Percentiles rank a stretch among this genome's conserved stretches.
These are phyloP conservation scores for Zoanthus sociatus DNA, from an alignment of 92 coral and sea anemone species.

Conservation along the genomic window DNA sequence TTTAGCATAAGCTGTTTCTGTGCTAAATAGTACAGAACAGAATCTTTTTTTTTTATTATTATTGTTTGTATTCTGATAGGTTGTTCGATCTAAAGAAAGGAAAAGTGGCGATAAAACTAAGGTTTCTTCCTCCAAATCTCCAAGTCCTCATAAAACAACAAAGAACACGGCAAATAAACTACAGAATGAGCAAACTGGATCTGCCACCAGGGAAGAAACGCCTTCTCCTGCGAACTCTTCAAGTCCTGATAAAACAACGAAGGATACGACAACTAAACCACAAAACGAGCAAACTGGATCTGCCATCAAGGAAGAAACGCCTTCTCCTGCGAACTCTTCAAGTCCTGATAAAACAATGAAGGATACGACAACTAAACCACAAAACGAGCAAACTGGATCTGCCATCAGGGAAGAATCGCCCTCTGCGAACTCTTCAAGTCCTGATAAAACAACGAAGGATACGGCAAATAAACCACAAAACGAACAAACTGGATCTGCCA, in stretches of 20 bases:
- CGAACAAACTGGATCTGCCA: no score
- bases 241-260: constrained; percentile 23
- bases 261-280: neutral
- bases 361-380: neutral
- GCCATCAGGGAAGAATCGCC: no score
- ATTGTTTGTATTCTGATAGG: constrained; percentile 14
- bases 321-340: constrained; percentile 21
- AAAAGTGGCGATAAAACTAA: neutral
- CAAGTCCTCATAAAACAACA: constrained; percentile 26
- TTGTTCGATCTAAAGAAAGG: constrained; percentile 26
- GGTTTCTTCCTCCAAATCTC: neutral
- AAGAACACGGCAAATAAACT: neutral
- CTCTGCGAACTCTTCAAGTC: no score
- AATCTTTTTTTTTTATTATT: neutral
- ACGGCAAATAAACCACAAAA: no score
- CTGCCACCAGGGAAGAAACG: neutral
- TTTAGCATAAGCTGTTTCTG: no score
- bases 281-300: neutral
- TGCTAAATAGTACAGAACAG: no score
- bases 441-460: no score
- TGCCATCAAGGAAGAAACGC: no score
- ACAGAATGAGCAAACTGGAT: neutral
- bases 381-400: neutral
- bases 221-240: constrained; percentile 28
- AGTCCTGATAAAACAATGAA: constrained; percentile 23